Evolutionary conservation across 2,113 vertebrate species (phyloP).

Genomic region (Seriola rivoliana): DNA sequence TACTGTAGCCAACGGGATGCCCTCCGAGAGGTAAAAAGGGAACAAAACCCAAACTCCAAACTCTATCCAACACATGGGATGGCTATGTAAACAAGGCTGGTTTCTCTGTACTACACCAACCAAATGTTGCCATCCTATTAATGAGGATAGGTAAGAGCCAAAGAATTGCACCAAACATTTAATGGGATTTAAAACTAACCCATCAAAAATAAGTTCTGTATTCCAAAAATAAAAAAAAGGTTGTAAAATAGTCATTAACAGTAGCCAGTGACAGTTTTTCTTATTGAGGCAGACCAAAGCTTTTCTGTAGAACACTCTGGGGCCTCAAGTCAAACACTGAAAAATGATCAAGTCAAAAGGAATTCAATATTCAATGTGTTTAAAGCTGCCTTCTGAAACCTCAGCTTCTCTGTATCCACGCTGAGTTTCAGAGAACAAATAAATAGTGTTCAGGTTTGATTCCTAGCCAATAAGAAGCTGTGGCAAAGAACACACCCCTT

Average conservation of each 20-base stretch:
- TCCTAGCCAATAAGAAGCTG: conserved; percentile 84
- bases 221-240: conserved; percentile 53
- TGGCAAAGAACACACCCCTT: conserved; percentile 70
- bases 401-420: conserved; percentile 94
- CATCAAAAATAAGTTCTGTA: conserved; percentile 56
- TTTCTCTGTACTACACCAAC: conserved; percentile 99
- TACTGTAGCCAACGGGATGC: conserved; percentile 81
- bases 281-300: conserved; percentile 86
- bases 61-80: conserved; percentile 42
- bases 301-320: conserved; percentile 92
- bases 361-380: conserved; percentile 70
- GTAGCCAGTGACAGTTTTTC: conserved; percentile 79
- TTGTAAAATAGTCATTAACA: conserved; percentile 67
- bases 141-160: conserved; percentile 58
- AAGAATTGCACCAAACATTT: conserved; percentile 57
- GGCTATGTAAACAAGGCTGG: conserved; percentile 93
- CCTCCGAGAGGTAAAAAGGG: conserved; percentile 50
- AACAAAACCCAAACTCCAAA: conserved; percentile 51
- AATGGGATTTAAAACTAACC: conserved; percentile 64
- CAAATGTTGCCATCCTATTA: conserved; percentile 82
- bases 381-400: conserved; percentile 90
- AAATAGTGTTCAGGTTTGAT: conserved; percentile 85
- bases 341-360: conserved; percentile 81
- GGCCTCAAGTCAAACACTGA: conserved; percentile 86
- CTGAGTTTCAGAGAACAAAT: conserved; percentile 91